Percentiles rank a stretch among this genome's conserved stretches.
phyloP scores from a whole-genome alignment of 2,113 vertebrate species.

The Proterorhinus semilunaris region DNA sequence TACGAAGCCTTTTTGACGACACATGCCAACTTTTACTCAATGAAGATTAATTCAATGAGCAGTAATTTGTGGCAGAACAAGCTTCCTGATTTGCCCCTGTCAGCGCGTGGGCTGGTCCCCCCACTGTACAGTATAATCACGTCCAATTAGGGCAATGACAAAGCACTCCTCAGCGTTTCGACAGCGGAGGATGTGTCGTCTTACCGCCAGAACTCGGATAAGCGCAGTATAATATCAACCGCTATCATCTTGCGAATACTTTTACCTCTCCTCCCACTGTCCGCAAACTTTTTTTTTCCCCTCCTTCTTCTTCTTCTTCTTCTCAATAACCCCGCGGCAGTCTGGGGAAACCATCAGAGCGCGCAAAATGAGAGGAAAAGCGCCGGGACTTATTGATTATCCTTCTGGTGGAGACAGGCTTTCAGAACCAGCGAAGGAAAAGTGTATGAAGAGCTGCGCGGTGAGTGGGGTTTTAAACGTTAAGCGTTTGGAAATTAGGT shows the following conservation, averaged over 20 bases:
- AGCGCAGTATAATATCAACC: constrained; percentile 29
- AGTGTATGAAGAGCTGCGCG: not conserved
- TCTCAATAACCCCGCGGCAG: constrained; percentile 54
- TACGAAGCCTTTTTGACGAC: constrained; percentile 19
- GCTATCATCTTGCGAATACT: constrained; percentile 28
- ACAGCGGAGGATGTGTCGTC: constrained; percentile 47
- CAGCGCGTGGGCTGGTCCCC: constrained; percentile 40
- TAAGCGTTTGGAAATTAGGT: not conserved
- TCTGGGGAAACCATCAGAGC: constrained; percentile 65
- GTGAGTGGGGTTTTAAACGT: not conserved
- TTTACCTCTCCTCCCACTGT: constrained; percentile 14
- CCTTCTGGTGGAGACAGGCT: constrained; percentile 47
- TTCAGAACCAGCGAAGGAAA: constrained; percentile 15
- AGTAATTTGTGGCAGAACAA: constrained; percentile 52
- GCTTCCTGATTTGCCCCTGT: constrained; percentile 37
- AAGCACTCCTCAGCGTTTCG: constrained; percentile 40
- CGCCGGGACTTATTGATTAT: constrained; percentile 54
- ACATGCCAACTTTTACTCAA: constrained; percentile 44
- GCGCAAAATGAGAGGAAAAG: constrained; percentile 47
- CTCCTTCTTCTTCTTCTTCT: not conserved
- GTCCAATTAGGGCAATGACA: constrained; percentile 62
- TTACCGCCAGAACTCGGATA: constrained; percentile 43
- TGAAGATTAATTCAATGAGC: constrained; percentile 59
- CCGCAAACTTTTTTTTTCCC: constrained; percentile 4
- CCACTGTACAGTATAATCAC: constrained; percentile 57